These are phyloP conservation scores for Panthera tigris DNA, from an alignment of 2,113 vertebrate species.

Conservation along the genomic window DNA sequence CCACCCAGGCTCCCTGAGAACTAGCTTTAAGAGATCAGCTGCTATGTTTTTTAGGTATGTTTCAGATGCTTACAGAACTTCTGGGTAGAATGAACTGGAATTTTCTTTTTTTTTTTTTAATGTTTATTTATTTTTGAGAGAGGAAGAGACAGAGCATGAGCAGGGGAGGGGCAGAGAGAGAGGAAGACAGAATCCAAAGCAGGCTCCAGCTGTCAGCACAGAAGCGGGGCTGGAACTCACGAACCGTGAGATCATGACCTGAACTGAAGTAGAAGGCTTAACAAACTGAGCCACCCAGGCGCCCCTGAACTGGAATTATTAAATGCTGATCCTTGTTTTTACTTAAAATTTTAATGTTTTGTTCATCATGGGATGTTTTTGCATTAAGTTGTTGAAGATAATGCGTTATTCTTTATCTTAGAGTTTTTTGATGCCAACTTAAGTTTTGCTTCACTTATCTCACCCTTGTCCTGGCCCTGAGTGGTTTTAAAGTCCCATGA, in stretches of 20 bases:
- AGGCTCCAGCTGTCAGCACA: too few relatives aligned
- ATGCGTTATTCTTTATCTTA: background rate
- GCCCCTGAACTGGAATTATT: background rate
- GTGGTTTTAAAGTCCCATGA: background rate
- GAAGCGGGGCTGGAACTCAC: too few relatives aligned
- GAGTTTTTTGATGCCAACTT: background rate
- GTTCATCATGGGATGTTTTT: background rate
- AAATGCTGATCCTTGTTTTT: background rate
- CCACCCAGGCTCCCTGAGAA: background rate
- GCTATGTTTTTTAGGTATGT: background rate
- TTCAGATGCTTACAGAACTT: background rate
- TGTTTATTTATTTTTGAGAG: too few relatives aligned
- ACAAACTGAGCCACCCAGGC: too few relatives aligned
- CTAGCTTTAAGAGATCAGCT: background rate
- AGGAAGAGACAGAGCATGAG: too few relatives aligned
- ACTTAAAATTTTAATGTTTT: constrained; percentile 31
- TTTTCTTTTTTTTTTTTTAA: background rate
- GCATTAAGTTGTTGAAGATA: background rate
- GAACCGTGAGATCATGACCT: too few relatives aligned
- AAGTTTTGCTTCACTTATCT: background rate
- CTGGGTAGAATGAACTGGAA: background rate
- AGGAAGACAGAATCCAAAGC: too few relatives aligned
- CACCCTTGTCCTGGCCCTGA: background rate
- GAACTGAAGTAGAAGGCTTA: too few relatives aligned
- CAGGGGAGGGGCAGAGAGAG: too few relatives aligned